phyloP scores from a whole-genome alignment of 2,113 vertebrate species.

The Callopanchax toddi region DNA sequence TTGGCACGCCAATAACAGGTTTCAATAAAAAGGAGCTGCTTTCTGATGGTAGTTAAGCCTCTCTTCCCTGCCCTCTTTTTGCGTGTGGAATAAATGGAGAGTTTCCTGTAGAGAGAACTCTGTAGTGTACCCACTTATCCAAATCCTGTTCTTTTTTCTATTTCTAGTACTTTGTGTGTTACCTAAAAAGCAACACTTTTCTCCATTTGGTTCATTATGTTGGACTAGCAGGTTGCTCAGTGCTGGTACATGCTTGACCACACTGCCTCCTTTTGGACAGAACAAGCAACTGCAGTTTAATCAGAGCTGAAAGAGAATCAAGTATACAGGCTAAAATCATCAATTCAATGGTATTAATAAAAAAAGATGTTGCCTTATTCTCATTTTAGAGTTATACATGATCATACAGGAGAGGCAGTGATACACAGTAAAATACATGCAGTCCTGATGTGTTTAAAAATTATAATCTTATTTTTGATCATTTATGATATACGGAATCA shows the following conservation, averaged over 20 bases:
- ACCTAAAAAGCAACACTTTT: neutral
- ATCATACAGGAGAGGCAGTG: too few species aligned
- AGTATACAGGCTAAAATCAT: too few species aligned
- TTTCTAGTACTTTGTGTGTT: neutral
- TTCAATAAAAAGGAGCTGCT: constrained; percentile 75
- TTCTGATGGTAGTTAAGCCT: constrained; percentile 63
- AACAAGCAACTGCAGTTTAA: constrained; percentile 39
- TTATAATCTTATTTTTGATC: too few species aligned
- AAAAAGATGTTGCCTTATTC: too few species aligned
- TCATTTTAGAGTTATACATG: neutral
- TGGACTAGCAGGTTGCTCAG: constrained; percentile 35
- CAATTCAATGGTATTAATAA: too few species aligned
- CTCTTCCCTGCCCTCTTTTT: constrained; percentile 26
- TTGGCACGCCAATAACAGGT: constrained; percentile 75
- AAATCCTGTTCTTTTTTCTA: neutral
- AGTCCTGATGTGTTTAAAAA: too few species aligned
- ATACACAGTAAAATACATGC: too few species aligned
- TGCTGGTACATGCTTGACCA: constrained; percentile 49
- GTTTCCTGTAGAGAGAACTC: constrained; percentile 32
- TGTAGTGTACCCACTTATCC: constrained; percentile 11
- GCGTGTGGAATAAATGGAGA: constrained; percentile 35
- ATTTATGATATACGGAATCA: too few species aligned
- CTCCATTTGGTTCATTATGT: neutral
- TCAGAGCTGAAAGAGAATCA: too few species aligned
- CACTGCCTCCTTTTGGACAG: constrained; percentile 72